Percentiles rank a stretch among this genome's conserved stretches.
Conservation (phyloP, 2,113 vertebrate species). For the cat (Felis catus) region F.catus_Fca126_mat1.0 CM031415.1:80837501-80838000, state of each 20-base stretch:
- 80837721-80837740: not conserved
- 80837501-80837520: not conserved
- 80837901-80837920: not conserved
- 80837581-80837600: not conserved
- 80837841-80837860: conserved; percentile 35
- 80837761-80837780: not conserved
- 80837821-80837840: conserved; percentile 51
- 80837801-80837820: not conserved
- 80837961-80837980: not conserved
- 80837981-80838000: not conserved
- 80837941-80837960: not conserved
- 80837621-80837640: not conserved
- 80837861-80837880: not conserved
- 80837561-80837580: not conserved
- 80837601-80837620: not conserved
- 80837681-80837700: not conserved
- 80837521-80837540: not conserved
- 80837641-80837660: not conserved
- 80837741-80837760: not conserved
- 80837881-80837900: conserved; percentile 13
- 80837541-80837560: not conserved
- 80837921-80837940: not conserved
- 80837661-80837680: not conserved
- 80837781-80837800: conserved; percentile 43
- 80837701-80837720: not conserved